Conservation (phyloP, 1,140 invertebrate genomes). For the Macrotrachela quadricornifera region DNA sequence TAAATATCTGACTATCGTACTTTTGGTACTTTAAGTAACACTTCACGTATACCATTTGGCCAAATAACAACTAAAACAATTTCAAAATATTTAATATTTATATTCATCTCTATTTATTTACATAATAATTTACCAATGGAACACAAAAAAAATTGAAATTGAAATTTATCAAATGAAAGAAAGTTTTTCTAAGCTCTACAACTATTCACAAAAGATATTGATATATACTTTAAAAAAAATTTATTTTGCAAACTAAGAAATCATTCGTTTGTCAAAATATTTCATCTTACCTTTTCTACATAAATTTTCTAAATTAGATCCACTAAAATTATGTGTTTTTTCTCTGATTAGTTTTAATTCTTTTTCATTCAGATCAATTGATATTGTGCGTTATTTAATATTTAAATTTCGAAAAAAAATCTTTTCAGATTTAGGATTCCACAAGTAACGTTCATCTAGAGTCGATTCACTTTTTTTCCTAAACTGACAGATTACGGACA, state of each 20-base stretch:
- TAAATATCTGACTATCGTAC: conserved; percentile 51
- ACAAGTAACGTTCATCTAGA: too few species aligned
- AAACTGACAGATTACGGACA: too few species aligned
- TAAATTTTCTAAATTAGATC: conserved; percentile 54
- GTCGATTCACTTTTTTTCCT: too few species aligned
- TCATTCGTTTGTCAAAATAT: not conserved
- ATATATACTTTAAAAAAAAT: too few species aligned
- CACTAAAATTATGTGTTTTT: conserved; percentile 62
- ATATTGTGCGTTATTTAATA: conserved; percentile 12
- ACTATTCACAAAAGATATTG: too few species aligned
- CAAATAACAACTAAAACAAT: conserved; percentile 45
- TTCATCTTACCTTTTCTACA: conserved; percentile 36
- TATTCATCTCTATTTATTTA: conserved; percentile 8
- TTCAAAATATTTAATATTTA: conserved; percentile 29
- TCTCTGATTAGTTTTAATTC: conserved; percentile 43
- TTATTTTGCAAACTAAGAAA: too few species aligned
- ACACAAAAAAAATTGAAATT: conserved; percentile 10
- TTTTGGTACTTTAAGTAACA: conserved; percentile 47
- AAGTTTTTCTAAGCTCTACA: too few species aligned
- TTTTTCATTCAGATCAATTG: conserved; percentile 34
- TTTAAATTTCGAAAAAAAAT: too few species aligned
- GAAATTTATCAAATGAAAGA: not conserved
- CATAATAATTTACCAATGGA: conserved; percentile 20
- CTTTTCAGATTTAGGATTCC: too few species aligned
- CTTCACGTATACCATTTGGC: conserved; percentile 71